A percentile compares a stretch with the other conserved stretches of the same genome.
phyloP scores from a whole-genome alignment of 1,140 invertebrate species.

The Drosophila murphyi region DNA sequence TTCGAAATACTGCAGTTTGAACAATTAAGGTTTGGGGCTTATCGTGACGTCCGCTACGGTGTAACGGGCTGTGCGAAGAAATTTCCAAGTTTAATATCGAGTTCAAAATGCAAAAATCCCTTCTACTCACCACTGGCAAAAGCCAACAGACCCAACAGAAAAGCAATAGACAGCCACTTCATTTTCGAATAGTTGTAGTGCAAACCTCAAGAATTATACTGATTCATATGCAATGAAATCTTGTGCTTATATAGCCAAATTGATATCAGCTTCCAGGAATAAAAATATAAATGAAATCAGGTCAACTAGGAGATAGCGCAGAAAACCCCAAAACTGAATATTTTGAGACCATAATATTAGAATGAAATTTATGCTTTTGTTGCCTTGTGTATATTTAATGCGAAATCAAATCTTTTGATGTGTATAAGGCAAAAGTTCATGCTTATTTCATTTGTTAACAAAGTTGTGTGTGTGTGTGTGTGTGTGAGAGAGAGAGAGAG shows the following conservation, averaged over 20 bases:
- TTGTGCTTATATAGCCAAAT: constrained; percentile 25
- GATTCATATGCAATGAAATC: not conserved
- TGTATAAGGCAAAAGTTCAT: too few relatives aligned
- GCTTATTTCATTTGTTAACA: too few relatives aligned
- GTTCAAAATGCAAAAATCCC: too few relatives aligned
- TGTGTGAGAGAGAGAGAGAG: too few relatives aligned
- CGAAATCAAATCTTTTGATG: not conserved
- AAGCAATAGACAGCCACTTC: constrained; percentile 31
- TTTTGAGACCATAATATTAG: not conserved
- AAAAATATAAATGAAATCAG: constrained; percentile 31
- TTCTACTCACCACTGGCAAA: constrained; percentile 55
- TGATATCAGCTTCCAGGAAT: not conserved
- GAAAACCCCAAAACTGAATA: constrained; percentile 6
- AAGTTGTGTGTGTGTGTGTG: too few relatives aligned
- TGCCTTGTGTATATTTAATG: not conserved
- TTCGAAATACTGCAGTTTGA: too few relatives aligned
- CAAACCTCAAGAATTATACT: constrained; percentile 25
- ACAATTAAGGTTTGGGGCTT: too few relatives aligned
- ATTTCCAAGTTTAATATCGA: not conserved
- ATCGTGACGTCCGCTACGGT: too few relatives aligned
- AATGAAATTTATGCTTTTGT: not conserved
- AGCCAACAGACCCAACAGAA: constrained; percentile 54
- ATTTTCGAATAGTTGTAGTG: constrained; percentile 16
- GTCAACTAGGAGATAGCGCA: too few relatives aligned
- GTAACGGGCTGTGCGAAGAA: constrained; percentile 32